These are phyloP conservation scores for Sesia apiformis DNA, from an alignment of 2,888 invertebrate genomes.

Conservation along the genomic window DNA sequence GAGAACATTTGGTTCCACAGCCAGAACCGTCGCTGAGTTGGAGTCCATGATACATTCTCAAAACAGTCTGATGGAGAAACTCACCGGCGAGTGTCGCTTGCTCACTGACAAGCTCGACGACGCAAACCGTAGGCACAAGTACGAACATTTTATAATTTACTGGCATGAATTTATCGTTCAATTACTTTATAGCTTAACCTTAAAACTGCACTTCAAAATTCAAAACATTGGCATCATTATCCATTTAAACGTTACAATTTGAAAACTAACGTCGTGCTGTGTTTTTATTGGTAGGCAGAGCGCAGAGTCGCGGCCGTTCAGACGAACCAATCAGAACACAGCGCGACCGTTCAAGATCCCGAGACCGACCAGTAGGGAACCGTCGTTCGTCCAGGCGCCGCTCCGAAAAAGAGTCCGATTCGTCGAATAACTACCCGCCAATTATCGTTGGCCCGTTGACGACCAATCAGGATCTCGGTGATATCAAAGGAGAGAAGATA, in stretches of 20 bases:
- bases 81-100: conserved; percentile 90
- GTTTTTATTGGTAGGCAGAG: conserved; percentile 75
- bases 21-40: conserved; percentile 91
- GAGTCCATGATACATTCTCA: conserved; percentile 93
- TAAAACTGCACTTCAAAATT: neutral
- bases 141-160: conserved; percentile 65
- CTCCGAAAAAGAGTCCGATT: conserved; percentile 74
- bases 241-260: conserved; percentile 39
- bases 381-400: conserved; percentile 58
- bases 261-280: conserved; percentile 68
- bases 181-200: conserved; percentile 14
- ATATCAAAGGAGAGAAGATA: conserved; percentile 53
- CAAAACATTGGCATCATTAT: conserved; percentile 46
- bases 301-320: conserved; percentile 71
- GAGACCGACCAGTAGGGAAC: conserved; percentile 42
- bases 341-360: conserved; percentile 62
- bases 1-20: conserved; percentile 76
- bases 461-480: conserved; percentile 68
- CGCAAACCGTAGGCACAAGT: conserved; percentile 91
- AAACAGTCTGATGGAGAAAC: conserved; percentile 94
- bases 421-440: conserved; percentile 69
- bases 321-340: conserved; percentile 75
- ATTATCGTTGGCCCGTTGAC: conserved; percentile 63
- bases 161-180: conserved; percentile 38
- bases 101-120: conserved; percentile 93